These are phyloP conservation scores for Ellobius talpinus DNA, from an alignment of 2,113 vertebrate species.

Conservation along the genomic window DNA sequence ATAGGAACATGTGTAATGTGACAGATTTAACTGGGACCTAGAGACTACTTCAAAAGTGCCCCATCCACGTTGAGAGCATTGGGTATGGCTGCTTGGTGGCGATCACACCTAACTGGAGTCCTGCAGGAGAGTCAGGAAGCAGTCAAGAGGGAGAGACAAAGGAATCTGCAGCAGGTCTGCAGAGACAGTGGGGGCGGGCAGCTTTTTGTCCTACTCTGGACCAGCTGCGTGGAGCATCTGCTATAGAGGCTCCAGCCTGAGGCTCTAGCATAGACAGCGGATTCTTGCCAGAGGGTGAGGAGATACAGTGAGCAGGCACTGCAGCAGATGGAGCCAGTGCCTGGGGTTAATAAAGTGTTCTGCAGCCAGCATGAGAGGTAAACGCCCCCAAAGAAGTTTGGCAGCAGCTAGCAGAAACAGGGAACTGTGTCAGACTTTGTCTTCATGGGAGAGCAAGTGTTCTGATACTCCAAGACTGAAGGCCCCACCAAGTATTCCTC, in stretches of 20 bases:
- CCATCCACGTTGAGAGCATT: not conserved
- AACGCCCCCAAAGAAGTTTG: conserved; percentile 25
- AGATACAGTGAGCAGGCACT: not conserved
- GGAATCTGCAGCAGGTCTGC: not conserved
- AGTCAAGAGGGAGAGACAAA: not conserved
- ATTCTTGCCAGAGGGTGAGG: conserved; percentile 69
- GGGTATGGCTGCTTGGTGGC: not conserved
- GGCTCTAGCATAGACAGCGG: not conserved
- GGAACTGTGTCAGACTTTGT: not conserved
- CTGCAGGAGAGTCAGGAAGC: not conserved
- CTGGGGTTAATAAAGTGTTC: conserved; percentile 70
- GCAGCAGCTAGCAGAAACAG: conserved; percentile 55
- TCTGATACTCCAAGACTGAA: not conserved
- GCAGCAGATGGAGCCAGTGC: conserved; percentile 62
- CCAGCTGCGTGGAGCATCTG: conserved; percentile 23
- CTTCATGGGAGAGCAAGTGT: conserved; percentile 33
- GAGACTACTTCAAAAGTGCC: not conserved
- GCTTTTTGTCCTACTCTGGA: not conserved
- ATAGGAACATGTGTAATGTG: not conserved
- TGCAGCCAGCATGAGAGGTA: conserved; percentile 52
- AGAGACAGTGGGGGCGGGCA: not conserved
- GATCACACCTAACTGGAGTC: not conserved
- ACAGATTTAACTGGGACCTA: not conserved
- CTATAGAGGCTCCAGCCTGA: not conserved
- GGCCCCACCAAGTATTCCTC: fast-evolving